Evolutionary conservation across 2,113 vertebrate species (phyloP).

Genomic region (Protobothrops mucrosquamatus): DNA sequence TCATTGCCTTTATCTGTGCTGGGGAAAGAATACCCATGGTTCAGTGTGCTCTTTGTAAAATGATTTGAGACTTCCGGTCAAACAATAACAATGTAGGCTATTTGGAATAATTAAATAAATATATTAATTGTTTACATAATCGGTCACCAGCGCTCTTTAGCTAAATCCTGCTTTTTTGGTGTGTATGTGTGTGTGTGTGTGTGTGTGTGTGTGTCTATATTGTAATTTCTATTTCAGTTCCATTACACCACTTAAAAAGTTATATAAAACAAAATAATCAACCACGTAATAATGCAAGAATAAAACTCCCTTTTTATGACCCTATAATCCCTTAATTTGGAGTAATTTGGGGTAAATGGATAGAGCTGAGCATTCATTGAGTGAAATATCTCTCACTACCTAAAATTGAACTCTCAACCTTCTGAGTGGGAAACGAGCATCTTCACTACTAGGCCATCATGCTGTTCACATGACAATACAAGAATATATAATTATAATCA

Average conservation of each 20-base stretch:
- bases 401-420: neutral
- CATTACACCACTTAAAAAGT: neutral
- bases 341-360: neutral
- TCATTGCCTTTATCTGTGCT: slow-evolving; percentile 4
- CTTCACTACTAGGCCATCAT: neutral
- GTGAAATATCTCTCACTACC: neutral
- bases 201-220: neutral
- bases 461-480: neutral
- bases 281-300: neutral
- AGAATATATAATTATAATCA: neutral
- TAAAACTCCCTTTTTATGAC: neutral
- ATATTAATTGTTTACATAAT: neutral
- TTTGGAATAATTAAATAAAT: neutral
- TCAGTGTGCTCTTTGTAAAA: neutral
- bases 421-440: neutral
- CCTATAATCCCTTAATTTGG: neutral
- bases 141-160: neutral
- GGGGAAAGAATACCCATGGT: neutral
- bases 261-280: neutral
- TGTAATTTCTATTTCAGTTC: neutral
- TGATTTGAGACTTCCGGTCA: neutral
- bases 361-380: neutral
- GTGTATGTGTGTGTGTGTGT: no score
- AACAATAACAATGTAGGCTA: neutral
- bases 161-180: neutral